These are phyloP conservation scores for Nycticorax nycticorax DNA, from an alignment of 2,113 vertebrate species.

Conservation along the genomic window DNA sequence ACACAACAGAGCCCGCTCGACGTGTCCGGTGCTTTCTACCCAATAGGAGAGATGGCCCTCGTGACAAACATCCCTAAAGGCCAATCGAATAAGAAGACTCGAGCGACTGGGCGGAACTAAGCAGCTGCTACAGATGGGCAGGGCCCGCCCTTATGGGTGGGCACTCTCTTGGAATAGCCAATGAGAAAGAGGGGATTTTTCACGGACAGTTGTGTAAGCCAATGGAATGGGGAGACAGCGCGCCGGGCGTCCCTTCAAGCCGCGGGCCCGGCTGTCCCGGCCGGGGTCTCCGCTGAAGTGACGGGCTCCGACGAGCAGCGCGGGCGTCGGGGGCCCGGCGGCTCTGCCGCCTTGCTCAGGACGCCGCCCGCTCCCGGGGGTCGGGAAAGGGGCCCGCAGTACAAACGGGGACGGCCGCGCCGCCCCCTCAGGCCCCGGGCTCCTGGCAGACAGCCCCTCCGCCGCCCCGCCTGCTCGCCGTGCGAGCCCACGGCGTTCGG, in stretches of 20 bases:
- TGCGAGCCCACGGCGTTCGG: not conserved
- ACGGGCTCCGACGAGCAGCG: not conserved
- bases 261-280: rapidly evolving
- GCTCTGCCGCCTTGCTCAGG: not conserved
- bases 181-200: rapidly evolving
- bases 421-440: too few species aligned
- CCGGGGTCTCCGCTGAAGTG: not conserved
- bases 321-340: too few species aligned
- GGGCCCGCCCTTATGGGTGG: not conserved
- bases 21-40: not conserved
- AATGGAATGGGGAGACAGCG: not conserved
- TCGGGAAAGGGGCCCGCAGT: not conserved
- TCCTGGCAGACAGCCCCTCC: not conserved
- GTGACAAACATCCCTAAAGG: not conserved
- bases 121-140: rapidly evolving
- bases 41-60: not conserved
- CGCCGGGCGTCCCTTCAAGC: rapidly evolving
- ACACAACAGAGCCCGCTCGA: not conserved
- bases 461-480: not conserved
- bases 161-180: rapidly evolving
- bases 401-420: too few species aligned
- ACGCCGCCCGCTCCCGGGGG: not conserved
- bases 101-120: not conserved
- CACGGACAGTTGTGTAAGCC: not conserved
- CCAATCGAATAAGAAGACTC: not conserved